Base-by-base conservation (phyloP, 1,140 invertebrate genomes). In the Drosophila ananassae region DNA sequence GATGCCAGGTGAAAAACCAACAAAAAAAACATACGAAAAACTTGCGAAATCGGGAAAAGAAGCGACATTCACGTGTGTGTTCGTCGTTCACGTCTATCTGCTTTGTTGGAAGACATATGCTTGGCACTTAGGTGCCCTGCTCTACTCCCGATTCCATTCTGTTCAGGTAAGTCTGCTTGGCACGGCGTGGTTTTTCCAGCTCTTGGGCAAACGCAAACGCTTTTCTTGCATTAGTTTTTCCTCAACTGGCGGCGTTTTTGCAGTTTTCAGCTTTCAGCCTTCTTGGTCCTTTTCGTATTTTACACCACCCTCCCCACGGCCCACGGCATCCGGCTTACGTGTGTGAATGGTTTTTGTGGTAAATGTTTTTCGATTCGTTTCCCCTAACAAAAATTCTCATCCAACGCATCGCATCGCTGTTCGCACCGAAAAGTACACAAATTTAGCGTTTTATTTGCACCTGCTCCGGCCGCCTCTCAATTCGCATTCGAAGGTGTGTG, bases 361-460 rank as follows among this genome's bases (percentile, higher is more conserved):
- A 83, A 83, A 83, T 83, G 79, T 83, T 83, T 83, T 83, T 83
- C 79, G 78, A 83, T 83, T 83, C 77, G 79, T 48, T 83, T 37
- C 71, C 61, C 13, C 41, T 41, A 39, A 61, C 47, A 34, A 52
- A 63, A 51, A 24, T 48, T 56, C 56, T 51, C 64, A 30, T 57
- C 22, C 73, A 74, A 57, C 60, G 34, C 41, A 62, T 44, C 60
- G 73, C 37, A 17, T 39, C 41, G 13, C 41, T 21, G 61, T 22
- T 47, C 44, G 21, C 44, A 24, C 46, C 79, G 73, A 83, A 83
- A 83, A 79, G 75, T 73, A 83, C 79, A 83, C 79, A 83, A 83
- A 83, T 83, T 83, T 68, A 83, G 71, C 71, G 75, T 83, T 82
- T 83, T 82, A 83, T 82, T 83, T 81, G 79, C 79, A 83, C 79